Evolutionary conservation across 2,888 invertebrate species (phyloP), one percentile per base, ranked within the genome.

Genomic region (Sesia apiformis): DNA sequence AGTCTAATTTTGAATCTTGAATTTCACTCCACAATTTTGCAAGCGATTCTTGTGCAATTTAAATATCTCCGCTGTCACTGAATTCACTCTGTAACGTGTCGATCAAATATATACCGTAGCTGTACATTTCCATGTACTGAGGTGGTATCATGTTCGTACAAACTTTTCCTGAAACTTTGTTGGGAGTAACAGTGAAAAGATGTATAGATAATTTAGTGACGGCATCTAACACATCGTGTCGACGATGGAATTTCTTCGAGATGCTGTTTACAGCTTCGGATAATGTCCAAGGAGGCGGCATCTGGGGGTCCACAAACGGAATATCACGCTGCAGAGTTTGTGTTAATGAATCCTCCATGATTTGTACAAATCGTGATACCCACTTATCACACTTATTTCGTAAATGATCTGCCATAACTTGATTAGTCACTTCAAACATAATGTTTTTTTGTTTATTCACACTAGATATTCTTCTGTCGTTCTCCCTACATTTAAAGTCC

Each of bases 51-150:
- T 23, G 23, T 23, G 23, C 23, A 23, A 23, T 23, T 23, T 23
- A 2, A 23, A 23, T 23, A 23, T 23, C 23, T 23, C 2, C 23
- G 23, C 23, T 23, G 2, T 23, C 23, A 23, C 23, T 2, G 23
- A 23, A 2, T 23, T 23, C 23, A 23, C 23, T 23, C 23, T 74
- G 81, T 40, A 92, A 66, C 49, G 86, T 79, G 54, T 82, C 81
- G 23, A 91, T 77, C 54, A 92, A 67, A 61, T 90, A 83, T 1
- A 88, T 78, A 3, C 91, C 89, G 55, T 86, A 81, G 54, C 91
- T 91, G 61, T 91, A 91, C 66, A 89, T 81, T 55, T 90, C 75
- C 85, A 92, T 84, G 56, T 85, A 82, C 52, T 90, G 82, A 57
- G 73, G 66, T 49, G 91, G 91, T 55, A 80, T 70, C 49, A 90